These are phyloP conservation scores for Megalops cyprinoides DNA, from an alignment of 2,797 vertebrate species.

Conservation along the genomic window DNA sequence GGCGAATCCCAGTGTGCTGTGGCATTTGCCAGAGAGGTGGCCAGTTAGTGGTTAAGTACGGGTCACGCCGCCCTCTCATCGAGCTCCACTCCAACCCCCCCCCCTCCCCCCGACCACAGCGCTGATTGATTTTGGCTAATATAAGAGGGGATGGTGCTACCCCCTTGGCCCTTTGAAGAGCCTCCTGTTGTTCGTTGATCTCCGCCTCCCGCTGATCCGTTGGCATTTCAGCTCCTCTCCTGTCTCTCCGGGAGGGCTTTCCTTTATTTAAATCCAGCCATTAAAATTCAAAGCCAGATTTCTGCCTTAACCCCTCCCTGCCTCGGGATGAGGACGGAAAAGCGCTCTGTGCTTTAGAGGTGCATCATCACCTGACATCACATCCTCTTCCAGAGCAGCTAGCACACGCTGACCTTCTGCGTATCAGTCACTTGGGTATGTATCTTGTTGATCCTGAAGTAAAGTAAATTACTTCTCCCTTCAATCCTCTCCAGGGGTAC, in stretches of 20 bases:
- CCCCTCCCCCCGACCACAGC: not conserved
- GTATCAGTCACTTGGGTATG: not conserved
- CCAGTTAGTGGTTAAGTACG: not conserved
- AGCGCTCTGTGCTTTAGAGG: not conserved
- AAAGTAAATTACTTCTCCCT: not conserved
- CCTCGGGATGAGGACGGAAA: not conserved
- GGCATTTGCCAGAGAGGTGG: too few species aligned
- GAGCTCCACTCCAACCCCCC: too few species aligned
- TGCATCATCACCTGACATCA: not conserved
- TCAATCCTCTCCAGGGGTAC: not conserved
- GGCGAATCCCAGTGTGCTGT: too few species aligned
- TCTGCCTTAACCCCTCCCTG: not conserved
- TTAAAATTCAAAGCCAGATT: not conserved
- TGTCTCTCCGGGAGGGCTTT: constrained; percentile 13
- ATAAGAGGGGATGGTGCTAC: not conserved
- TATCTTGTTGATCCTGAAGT: too few species aligned
- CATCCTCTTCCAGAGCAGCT: not conserved
- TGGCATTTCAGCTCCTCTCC: constrained; percentile 13
- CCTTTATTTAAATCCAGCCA: constrained; percentile 14
- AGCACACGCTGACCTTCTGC: not conserved
- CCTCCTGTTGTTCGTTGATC: constrained; percentile 11
- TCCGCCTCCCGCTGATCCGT: not conserved
- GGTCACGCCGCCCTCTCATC: not conserved
- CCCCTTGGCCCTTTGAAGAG: constrained; percentile 18
- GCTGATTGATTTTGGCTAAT: constrained; percentile 14